phyloP scores from a whole-genome alignment of 2,113 vertebrate species.

The Empidonax traillii region DNA sequence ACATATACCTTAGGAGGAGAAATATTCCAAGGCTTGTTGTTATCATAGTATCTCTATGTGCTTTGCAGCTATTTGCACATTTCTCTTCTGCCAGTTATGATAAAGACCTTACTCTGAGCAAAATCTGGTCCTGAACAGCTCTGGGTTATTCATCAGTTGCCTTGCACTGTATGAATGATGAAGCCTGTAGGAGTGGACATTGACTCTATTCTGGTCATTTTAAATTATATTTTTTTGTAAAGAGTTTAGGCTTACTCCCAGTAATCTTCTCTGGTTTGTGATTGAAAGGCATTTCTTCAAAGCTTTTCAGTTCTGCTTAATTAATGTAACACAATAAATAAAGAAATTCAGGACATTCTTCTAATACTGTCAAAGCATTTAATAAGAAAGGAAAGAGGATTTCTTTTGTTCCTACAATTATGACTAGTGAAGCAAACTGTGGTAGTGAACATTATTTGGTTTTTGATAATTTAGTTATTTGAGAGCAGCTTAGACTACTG shows the following conservation, averaged over 20 bases:
- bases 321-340: slow-evolving; percentile 4
- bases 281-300: slow-evolving; percentile 6
- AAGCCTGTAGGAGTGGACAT: background rate
- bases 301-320: background rate
- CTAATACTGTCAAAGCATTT: slow-evolving; percentile 32
- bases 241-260: background rate
- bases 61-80: background rate
- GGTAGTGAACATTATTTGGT: background rate
- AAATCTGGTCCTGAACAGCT: background rate
- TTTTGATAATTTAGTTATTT: slow-evolving; percentile 25
- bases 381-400: slow-evolving; percentile 9
- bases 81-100: background rate
- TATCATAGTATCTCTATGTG: background rate
- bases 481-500: slow-evolving; percentile 14
- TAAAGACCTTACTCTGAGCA: background rate
- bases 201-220: background rate
- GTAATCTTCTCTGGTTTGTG: background rate
- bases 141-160: background rate
- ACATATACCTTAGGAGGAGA: background rate
- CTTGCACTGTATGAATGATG: background rate
- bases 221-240: background rate
- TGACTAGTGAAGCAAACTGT: background rate
- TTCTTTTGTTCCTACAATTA: slow-evolving; percentile 39
- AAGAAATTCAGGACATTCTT: background rate
- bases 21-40: background rate